Evolutionary conservation across 2,797 vertebrate species (phyloP).

Genomic region (Sebastes itinus): DNA sequence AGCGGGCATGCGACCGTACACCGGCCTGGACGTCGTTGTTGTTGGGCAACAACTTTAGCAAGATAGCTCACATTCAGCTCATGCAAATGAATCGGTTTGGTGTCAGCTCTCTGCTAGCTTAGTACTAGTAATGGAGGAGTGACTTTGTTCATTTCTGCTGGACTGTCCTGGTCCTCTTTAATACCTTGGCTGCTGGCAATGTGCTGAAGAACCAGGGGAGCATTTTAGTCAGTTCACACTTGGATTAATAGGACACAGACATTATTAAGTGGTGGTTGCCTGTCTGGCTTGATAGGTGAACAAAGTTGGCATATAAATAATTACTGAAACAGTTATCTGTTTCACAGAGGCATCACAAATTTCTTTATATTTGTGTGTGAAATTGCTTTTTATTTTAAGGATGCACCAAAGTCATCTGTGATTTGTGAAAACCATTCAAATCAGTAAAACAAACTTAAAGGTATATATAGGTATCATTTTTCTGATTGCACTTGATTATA

Average conservation of each 20-base stretch:
- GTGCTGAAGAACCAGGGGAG: conserved; percentile 50
- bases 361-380: conserved; percentile 32
- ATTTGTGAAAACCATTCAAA: conserved; percentile 1
- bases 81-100: conserved; percentile 65
- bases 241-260: conserved; percentile 24
- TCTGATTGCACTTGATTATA: conserved; percentile 24
- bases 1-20: conserved; percentile 50
- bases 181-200: conserved; percentile 24
- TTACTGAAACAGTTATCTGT: neutral
- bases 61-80: conserved; percentile 67
- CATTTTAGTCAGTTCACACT: conserved; percentile 15
- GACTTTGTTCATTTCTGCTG: conserved; percentile 42
- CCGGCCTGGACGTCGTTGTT: conserved; percentile 72
- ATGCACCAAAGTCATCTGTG: conserved; percentile 31
- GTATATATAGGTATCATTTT: neutral
- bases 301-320: conserved; percentile 32
- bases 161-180: conserved; percentile 33
- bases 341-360: conserved; percentile 22
- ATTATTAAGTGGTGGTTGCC: conserved; percentile 13
- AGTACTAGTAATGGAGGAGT: conserved; percentile 65
- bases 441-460: neutral
- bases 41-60: conserved; percentile 75
- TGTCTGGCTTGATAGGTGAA: conserved; percentile 8
- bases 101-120: conserved; percentile 53
- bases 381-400: conserved; percentile 32